Evolutionary conservation across 2,888 invertebrate genomes (phyloP).

Genomic region (Tiliacea citrago): DNA sequence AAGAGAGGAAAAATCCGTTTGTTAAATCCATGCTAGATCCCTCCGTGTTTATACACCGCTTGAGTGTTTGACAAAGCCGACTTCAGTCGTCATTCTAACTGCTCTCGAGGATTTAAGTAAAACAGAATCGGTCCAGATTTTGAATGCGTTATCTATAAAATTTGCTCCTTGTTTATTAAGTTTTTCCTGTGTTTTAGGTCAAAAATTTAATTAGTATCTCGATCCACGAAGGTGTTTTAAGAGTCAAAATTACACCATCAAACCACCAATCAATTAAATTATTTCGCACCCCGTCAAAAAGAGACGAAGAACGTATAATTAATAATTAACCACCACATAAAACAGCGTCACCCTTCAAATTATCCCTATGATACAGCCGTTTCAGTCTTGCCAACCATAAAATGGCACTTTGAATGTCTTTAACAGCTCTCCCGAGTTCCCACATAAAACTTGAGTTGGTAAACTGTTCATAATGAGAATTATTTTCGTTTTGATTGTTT

Average conservation of each 20-base stretch:
- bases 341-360: conserved; percentile 54
- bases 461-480: conserved; percentile 67
- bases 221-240: not conserved
- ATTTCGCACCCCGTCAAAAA: conserved; percentile 49
- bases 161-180: not conserved
- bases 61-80: not conserved
- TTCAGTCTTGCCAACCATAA: conserved; percentile 56
- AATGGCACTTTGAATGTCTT: conserved; percentile 63
- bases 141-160: not conserved
- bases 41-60: no score
- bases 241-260: not conserved
- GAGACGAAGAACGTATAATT: conserved; percentile 40
- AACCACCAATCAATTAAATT: conserved; percentile 32
- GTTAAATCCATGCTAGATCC: not conserved
- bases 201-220: not conserved
- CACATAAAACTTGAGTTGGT: conserved; percentile 65
- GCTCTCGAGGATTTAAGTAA: not conserved
- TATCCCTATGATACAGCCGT: conserved; percentile 59
- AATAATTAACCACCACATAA: conserved; percentile 55
- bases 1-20: not conserved
- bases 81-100: not conserved
- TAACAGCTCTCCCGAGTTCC: conserved; percentile 49
- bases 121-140: not conserved
- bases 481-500: conserved; percentile 62
- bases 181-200: not conserved